phyloP scores from a whole-genome alignment of 2,797 vertebrate genomes.

The Poeciliopsis turneri region DNA sequence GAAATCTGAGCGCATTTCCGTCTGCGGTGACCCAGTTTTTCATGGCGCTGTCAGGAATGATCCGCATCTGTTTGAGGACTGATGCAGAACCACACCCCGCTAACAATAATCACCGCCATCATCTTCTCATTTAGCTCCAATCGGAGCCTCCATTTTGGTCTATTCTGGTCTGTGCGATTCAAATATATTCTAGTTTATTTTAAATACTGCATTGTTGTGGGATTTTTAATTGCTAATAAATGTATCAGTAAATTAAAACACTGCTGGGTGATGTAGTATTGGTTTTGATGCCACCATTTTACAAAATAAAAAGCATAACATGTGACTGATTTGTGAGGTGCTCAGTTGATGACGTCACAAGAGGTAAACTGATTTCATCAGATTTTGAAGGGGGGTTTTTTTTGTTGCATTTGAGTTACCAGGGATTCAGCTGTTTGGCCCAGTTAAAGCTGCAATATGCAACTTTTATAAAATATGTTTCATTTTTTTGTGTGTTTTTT shows the following conservation, averaged over 20 bases:
- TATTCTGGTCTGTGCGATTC: not conserved
- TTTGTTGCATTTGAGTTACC: not conserved
- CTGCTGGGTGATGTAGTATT: not conserved
- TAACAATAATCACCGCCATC: not conserved
- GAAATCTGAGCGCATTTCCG: slow-evolving; percentile 41
- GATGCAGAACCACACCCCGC: not conserved
- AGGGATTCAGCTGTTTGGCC: not conserved
- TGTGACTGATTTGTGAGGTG: not conserved
- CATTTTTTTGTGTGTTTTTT: too few relatives aligned
- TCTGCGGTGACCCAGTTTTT: slow-evolving; percentile 36
- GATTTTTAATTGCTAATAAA: not conserved
- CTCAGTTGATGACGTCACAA: not conserved
- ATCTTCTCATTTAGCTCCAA: not conserved
- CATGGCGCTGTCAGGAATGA: slow-evolving; percentile 6
- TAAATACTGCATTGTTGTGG: not conserved
- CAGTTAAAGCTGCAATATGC: not conserved
- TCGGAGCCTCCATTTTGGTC: not conserved
- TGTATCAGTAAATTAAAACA: not conserved
- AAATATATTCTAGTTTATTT: not conserved
- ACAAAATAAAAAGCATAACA: not conserved
- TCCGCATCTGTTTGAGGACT: slow-evolving; percentile 1
- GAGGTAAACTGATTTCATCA: not conserved
- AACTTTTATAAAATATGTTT: not conserved
- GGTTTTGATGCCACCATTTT: not conserved
- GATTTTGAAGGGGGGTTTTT: not conserved